These are phyloP conservation scores for Grantiella picta DNA, from an alignment of 2,113 vertebrate genomes.

Conservation along the genomic window DNA sequence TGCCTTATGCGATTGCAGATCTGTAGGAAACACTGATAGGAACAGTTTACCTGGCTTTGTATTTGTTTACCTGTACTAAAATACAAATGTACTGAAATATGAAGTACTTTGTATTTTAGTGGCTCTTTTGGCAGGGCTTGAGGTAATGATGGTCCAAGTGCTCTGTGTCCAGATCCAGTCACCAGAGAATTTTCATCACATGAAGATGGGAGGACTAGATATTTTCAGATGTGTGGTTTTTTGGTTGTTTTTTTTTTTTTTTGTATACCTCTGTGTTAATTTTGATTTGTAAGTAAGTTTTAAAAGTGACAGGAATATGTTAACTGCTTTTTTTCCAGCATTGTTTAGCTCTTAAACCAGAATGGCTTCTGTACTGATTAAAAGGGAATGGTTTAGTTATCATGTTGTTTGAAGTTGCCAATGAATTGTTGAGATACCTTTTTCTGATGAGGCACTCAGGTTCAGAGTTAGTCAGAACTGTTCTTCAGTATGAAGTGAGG, in stretches of 20 bases:
- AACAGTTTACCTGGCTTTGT: background rate
- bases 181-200: background rate
- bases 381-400: background rate
- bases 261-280: background rate
- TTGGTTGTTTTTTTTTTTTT: background rate
- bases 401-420: background rate
- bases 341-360: background rate
- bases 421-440: background rate
- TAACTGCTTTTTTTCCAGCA: background rate
- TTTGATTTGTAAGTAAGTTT: background rate
- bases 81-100: background rate
- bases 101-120: background rate
- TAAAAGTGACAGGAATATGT: background rate
- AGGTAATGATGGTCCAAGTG: background rate
- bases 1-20: background rate
- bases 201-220: background rate
- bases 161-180: background rate
- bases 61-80: background rate
- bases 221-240: slow-evolving; percentile 15
- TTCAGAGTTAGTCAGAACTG: background rate
- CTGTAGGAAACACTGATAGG: background rate
- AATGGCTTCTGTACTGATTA: background rate
- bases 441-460: background rate
- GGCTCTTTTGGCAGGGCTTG: background rate
- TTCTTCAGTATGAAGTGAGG: background rate